A percentile compares a stretch with the other conserved stretches of the same genome.
These are phyloP conservation scores for Cerceris rybyensis DNA, from an alignment of 2,888 invertebrate species.

Conservation along the genomic window DNA sequence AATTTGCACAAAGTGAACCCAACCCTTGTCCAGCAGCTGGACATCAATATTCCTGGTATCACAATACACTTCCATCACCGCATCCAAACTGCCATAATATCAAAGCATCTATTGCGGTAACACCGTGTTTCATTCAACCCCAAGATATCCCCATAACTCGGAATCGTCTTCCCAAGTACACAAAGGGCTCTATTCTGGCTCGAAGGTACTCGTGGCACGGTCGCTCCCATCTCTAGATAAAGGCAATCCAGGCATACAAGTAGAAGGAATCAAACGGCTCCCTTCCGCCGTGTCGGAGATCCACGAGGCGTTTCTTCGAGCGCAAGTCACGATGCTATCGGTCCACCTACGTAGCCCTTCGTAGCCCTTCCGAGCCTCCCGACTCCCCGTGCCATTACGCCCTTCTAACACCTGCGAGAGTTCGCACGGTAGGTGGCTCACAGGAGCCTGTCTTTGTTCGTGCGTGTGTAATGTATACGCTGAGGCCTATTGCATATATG, in stretches of 20 bases:
- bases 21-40: no score
- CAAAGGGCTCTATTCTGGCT: no score
- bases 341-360: constrained; percentile 25
- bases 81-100: no score
- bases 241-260: constrained; percentile 32
- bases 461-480: constrained; percentile 53
- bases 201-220: background rate
- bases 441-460: background rate
- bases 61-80: no score
- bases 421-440: constrained; percentile 68
- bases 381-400: constrained; percentile 13
- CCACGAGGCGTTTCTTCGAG: constrained; percentile 55
- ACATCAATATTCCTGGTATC: no score
- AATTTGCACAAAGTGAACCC: no score
- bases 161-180: no score
- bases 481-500: constrained; percentile 58
- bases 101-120: no score
- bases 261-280: constrained; percentile 52
- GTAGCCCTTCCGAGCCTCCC: background rate
- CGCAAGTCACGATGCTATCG: constrained; percentile 62
- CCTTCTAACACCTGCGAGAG: constrained; percentile 66
- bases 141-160: no score
- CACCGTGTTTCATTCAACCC: no score
- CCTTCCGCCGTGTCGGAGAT: constrained; percentile 36
- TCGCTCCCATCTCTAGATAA: background rate